Conservation (phyloP, 2,113 vertebrate genomes). For the Athene noctua region DNA sequence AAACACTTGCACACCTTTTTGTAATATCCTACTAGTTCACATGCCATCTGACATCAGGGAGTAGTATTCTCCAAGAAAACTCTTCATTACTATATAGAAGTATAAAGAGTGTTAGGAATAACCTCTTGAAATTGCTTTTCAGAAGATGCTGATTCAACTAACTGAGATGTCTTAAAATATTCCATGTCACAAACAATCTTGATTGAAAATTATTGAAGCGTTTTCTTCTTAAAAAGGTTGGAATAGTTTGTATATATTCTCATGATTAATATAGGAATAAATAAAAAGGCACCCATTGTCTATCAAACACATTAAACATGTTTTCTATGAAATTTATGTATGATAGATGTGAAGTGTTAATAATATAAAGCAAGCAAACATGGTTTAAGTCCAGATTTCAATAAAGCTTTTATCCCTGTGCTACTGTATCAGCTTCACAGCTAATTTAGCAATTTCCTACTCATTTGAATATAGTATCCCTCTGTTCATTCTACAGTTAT, state of each 20-base stretch:
- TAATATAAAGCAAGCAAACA: neutral
- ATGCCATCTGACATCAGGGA: accelerated
- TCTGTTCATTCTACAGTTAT: neutral
- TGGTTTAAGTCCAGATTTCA: neutral
- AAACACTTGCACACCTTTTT: neutral
- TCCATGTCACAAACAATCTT: neutral
- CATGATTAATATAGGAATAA: neutral
- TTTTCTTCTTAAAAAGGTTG: neutral
- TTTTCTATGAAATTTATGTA: neutral
- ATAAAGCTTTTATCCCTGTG: neutral
- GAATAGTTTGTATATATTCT: neutral
- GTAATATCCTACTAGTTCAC: neutral
- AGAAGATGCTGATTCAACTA: neutral
- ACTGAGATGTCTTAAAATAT: neutral
- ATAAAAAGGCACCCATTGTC: neutral
- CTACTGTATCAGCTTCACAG: neutral
- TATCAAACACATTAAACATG: neutral
- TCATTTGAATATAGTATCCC: neutral
- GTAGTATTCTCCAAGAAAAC: neutral
- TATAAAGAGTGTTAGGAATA: neutral
- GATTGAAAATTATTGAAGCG: neutral
- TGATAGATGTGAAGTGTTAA: neutral
- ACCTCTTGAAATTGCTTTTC: neutral
- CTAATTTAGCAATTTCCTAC: neutral
- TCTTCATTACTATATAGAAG: neutral